Evolutionary conservation across 2,888 invertebrate genomes (phyloP).

Genomic region (Carabus problematicus): DNA sequence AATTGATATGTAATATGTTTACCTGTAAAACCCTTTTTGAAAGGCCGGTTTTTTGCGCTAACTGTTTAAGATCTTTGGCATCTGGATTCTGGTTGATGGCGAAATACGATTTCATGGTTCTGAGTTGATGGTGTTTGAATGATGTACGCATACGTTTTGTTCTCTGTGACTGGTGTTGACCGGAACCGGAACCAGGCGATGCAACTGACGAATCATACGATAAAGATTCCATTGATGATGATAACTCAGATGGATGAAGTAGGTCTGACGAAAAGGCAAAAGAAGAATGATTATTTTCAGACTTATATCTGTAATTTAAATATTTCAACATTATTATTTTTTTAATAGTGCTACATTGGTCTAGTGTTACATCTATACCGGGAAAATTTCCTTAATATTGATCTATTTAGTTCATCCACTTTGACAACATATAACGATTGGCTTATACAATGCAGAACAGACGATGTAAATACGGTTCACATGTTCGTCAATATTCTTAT

Average conservation of each 20-base stretch:
- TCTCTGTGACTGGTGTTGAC: slow-evolving; percentile 66
- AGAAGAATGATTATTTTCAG: too few relatives aligned
- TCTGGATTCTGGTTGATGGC: slow-evolving; percentile 99
- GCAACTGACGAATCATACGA: slow-evolving; percentile 77
- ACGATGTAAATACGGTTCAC: too few relatives aligned
- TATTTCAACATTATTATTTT: too few relatives aligned
- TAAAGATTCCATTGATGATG: slow-evolving; percentile 79
- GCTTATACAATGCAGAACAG: too few relatives aligned
- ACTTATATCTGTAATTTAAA: too few relatives aligned
- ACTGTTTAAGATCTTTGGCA: slow-evolving; percentile 97
- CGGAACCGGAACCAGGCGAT: slow-evolving; percentile 71
- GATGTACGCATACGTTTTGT: slow-evolving; percentile 98
- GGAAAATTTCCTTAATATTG: too few relatives aligned
- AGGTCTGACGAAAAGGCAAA: slow-evolving; percentile 64
- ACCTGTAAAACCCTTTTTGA: slow-evolving; percentile 98
- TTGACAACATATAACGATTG: too few relatives aligned
- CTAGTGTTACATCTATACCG: too few relatives aligned
- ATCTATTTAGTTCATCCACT: too few relatives aligned
- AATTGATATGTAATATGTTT: slow-evolving; percentile 5
- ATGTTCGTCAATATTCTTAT: too few relatives aligned
- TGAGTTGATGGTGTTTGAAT: slow-evolving; percentile 98
- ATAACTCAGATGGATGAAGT: slow-evolving; percentile 75
- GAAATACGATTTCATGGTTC: slow-evolving; percentile 99
- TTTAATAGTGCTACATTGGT: too few relatives aligned
- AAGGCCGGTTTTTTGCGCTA: slow-evolving; percentile 97